phyloP scores from a whole-genome alignment of 2,113 vertebrate species.

The Cynoglossus semilaevis region DNA sequence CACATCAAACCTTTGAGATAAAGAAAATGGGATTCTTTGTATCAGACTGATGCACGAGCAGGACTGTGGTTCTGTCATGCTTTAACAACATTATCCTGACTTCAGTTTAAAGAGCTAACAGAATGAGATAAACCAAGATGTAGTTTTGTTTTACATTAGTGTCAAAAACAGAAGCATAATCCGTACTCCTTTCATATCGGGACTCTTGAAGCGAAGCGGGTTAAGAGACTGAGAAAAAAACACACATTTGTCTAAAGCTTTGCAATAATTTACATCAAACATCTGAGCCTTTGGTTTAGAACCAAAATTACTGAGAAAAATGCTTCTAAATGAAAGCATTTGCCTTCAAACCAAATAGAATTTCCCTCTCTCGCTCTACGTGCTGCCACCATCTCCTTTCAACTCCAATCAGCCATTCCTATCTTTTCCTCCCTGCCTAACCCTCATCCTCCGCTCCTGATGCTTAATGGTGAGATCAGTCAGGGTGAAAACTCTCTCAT shows the following conservation, averaged over 20 bases:
- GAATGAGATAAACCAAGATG: no score
- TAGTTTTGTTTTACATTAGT: no score
- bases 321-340: not conserved
- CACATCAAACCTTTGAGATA: no score
- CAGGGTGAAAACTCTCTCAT: slow-evolving; percentile 59
- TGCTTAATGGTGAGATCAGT: slow-evolving; percentile 49
- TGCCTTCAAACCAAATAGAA: slow-evolving; percentile 14
- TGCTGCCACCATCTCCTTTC: slow-evolving; percentile 14
- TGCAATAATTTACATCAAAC: no score
- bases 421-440: slow-evolving; percentile 47
- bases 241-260: not conserved
- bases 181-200: not conserved
- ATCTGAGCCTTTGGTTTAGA: no score
- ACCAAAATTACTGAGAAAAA: not conserved
- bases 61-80: no score
- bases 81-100: no score
- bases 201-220: slow-evolving; percentile 16
- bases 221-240: not conserved
- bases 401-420: slow-evolving; percentile 55
- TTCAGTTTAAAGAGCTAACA: no score
- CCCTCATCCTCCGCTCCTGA: slow-evolving; percentile 34
- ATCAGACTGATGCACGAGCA: no score
- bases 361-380: slow-evolving; percentile 15
- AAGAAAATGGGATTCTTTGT: no score
- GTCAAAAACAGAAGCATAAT: no score